phyloP scores from a whole-genome alignment of 2,888 invertebrate genomes.

The Zonitis immaculata region DNA sequence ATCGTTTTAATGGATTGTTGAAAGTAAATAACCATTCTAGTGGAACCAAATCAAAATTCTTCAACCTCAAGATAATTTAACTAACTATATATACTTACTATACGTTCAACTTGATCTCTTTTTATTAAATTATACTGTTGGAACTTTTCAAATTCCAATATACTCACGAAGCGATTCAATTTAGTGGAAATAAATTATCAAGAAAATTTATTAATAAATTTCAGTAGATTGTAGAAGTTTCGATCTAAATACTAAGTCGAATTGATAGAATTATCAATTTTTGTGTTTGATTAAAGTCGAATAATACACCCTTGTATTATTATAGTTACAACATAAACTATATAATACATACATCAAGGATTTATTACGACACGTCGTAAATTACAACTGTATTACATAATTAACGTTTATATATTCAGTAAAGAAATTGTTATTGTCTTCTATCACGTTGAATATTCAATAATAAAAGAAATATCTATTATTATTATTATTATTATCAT shows the following conservation, averaged over 20 bases:
- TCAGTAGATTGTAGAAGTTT: too few relatives aligned
- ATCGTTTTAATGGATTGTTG: too few relatives aligned
- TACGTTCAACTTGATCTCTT: neutral
- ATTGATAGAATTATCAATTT: too few relatives aligned
- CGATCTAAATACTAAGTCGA: too few relatives aligned
- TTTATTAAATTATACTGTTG: neutral
- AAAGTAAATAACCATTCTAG: neutral
- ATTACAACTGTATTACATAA: constrained; percentile 4
- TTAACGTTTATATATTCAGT: neutral
- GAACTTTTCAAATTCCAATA: neutral
- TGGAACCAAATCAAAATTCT: neutral
- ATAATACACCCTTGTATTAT: too few relatives aligned
- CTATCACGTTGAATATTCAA: neutral
- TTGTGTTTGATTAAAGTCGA: too few relatives aligned
- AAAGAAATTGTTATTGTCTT: neutral
- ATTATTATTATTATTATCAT: too few relatives aligned
- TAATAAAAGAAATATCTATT: neutral
- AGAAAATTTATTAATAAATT: neutral
- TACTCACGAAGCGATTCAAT: neutral
- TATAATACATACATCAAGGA: too few relatives aligned
- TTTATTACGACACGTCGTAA: constrained; percentile 11
- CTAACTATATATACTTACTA: too few relatives aligned
- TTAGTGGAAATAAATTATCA: neutral
- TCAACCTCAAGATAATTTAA: neutral
- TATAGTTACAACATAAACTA: neutral